Percentiles rank a stretch among this genome's conserved stretches.
Evolutionary conservation across 2,797 vertebrate genomes (phyloP).

Genomic region (Parauchenoglanis punctatus): DNA sequence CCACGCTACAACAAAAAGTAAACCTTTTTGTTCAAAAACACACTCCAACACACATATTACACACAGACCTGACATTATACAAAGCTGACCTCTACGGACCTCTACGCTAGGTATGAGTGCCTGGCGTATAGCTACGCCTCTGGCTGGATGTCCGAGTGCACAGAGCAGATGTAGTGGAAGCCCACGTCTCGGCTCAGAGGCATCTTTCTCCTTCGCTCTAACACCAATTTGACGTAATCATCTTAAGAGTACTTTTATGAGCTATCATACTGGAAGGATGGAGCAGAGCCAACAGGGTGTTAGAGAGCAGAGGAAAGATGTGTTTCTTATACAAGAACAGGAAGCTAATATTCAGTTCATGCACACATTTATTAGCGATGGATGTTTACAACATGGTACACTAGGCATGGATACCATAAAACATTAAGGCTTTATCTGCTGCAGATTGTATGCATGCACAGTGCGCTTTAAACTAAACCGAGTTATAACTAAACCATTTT

Average conservation of each 20-base stretch:
- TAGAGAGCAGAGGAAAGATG: not conserved
- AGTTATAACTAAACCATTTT: not conserved
- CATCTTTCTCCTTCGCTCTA: conserved; percentile 12
- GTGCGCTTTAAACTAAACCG: not conserved
- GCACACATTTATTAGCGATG: not conserved
- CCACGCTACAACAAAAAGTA: not conserved
- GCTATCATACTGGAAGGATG: not conserved
- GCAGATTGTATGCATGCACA: not conserved
- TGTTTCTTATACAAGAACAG: conserved; percentile 12
- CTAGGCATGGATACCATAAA: not conserved
- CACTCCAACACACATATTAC: not conserved
- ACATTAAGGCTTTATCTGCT: not conserved
- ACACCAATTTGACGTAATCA: conserved; percentile 18
- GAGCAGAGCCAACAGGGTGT: conserved; percentile 15
- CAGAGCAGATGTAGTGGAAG: not conserved
- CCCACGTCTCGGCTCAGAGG: not conserved
- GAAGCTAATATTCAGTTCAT: not conserved
- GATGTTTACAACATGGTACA: not conserved
- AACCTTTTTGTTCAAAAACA: not conserved
- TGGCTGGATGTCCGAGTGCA: not conserved
- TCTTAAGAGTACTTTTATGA: conserved; percentile 21
- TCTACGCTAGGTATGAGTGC: not conserved
- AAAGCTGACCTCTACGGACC: not conserved
- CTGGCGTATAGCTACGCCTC: not conserved
- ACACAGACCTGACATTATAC: not conserved